Conservation (phyloP, 1,140 invertebrate genomes). For the Magallana gigas region DNA sequence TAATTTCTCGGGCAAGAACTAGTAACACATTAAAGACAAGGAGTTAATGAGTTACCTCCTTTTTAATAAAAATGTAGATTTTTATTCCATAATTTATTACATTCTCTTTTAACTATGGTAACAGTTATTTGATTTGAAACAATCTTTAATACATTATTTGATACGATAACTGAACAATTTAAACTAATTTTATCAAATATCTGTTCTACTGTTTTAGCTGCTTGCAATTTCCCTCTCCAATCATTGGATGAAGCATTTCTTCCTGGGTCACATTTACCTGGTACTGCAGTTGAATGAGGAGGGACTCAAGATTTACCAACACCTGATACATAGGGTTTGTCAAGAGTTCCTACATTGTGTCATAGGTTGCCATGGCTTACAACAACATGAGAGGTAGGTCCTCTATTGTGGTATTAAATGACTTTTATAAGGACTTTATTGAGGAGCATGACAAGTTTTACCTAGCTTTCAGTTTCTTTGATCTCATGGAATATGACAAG, state of each 20-base stretch:
- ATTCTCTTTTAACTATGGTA: no score
- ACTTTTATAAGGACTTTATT: conserved; percentile 73
- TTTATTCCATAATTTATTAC: no score
- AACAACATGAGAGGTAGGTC: conserved; percentile 86
- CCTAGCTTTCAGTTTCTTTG: conserved; percentile 93
- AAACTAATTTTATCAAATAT: no score
- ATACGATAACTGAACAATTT: no score
- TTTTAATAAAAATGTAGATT: no score
- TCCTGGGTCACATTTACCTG: conserved; percentile 93
- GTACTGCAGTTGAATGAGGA: conserved; percentile 95
- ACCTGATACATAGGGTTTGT: conserved; percentile 90
- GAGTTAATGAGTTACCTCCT: conserved; percentile 77
- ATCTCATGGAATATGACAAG: conserved; percentile 94
- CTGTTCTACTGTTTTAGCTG: conserved; percentile 77
- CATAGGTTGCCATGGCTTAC: conserved; percentile 94
- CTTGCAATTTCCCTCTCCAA: conserved; percentile 87
- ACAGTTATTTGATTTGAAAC: no score
- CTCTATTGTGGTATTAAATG: neutral
- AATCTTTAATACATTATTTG: no score
- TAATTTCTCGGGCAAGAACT: conserved; percentile 87
- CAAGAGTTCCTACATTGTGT: conserved; percentile 92
- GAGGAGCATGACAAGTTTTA: conserved; percentile 86
- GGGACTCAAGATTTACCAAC: conserved; percentile 90
- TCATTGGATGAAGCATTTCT: conserved; percentile 97
- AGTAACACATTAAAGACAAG: conserved; percentile 90